Conservation (phyloP, 2,113 vertebrate species). For the Etheostoma spectabile region DNA sequence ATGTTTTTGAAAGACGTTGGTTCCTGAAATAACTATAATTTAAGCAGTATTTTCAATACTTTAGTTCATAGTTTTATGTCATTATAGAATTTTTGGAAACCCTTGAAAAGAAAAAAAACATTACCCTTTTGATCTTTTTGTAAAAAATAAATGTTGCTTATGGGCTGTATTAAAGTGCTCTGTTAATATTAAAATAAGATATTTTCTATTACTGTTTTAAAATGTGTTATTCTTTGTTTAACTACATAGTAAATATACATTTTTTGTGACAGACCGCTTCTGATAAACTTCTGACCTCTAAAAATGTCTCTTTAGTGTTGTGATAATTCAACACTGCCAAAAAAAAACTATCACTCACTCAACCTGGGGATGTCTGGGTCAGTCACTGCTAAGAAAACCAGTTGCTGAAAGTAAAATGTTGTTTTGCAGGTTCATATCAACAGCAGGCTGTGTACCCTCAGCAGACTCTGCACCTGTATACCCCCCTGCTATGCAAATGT, state of each 20-base stretch:
- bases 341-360: background rate
- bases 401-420: slow-evolving; percentile 37
- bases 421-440: slow-evolving; percentile 89
- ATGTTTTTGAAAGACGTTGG: background rate
- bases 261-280: background rate
- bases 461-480: slow-evolving; percentile 89
- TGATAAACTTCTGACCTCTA: background rate
- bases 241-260: background rate
- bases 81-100: background rate
- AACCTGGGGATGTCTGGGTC: background rate
- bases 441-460: slow-evolving; percentile 91
- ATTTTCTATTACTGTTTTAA: background rate
- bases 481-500: slow-evolving; percentile 90
- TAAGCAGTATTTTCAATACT: background rate
- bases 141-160: background rate
- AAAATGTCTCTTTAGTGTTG: background rate
- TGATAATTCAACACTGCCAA: background rate
- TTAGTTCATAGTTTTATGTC: background rate
- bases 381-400: background rate
- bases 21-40: background rate
- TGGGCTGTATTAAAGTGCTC: background rate
- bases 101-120: too few species aligned
- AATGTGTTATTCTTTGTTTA: background rate
- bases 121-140: too few species aligned
- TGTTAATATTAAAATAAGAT: background rate